Evolutionary conservation across 2,113 vertebrate genomes (phyloP), one percentile per base, ranked within the genome.

Genomic region (Neodon shergylaensis): DNA sequence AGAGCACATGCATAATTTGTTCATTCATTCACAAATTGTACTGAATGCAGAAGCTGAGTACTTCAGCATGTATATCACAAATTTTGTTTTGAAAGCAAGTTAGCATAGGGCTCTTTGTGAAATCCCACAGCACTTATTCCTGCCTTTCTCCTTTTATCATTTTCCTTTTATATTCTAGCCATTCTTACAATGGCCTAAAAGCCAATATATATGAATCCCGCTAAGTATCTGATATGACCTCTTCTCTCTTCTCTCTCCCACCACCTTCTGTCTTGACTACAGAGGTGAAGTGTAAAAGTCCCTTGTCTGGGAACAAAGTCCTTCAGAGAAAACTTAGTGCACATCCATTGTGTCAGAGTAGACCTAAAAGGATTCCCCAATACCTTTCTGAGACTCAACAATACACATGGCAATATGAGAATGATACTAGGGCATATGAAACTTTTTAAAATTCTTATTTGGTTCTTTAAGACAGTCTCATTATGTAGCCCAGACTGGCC

Each of bases 61-160:
- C 63, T 86, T 92, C 86, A 94, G 39, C 90, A 82, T 49, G n/a
- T 10, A 70, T 54, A 82, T n/a, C 76, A 47, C 83, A 90, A 39
- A 79, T 7, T 86, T 82, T 91, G 36, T 91, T 97, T 91, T 90
- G 73, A 91, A 95, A 96, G 89, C 42, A 83, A 91, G 54, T 88
- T 52, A 90, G 44, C 42, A 39, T 31, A 22, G 16, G 39, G 24
- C 14, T 65, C 33, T 49, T 73, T 33, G 10, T 39, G 39, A 87
- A 91, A 17, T 6, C n/a, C 49, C n/a, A 12, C 0, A 44, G 81
- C 70, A 19, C 90, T 52, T 77, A 33, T 22, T 92, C 21, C 22
- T 36, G 28, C 26, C 36, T 36, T 21, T 52, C 17, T 2, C 36
- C 42, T 52, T 70, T 61, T n/a, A 68, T 70, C 33, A 73, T 12